Base-by-base conservation (phyloP, 23 tunicate genomes). In the Trididemnum clinides region DNA sequence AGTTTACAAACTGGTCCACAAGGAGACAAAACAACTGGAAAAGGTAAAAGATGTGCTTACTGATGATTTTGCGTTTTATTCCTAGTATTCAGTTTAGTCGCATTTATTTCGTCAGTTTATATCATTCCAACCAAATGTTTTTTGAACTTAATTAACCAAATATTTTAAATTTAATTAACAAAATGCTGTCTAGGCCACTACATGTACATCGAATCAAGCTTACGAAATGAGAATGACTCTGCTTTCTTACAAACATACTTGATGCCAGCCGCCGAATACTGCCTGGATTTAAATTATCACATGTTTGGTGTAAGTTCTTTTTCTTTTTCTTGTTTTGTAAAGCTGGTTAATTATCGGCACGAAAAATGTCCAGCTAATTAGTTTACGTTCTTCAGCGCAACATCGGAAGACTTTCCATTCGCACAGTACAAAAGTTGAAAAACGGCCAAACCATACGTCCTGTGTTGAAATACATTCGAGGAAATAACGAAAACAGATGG, bases 301-400 rank as follows among this genome's bases (percentile, higher is more conserved):
- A 94, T 94, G 98, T 66, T 81, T 50, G 98, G 98, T 86, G 92
- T 88, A 70, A 81, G 96, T 91, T 29, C 22, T n/a, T n/a, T n/a
- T n/a, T n/a, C n/a, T n/a, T n/a, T n/a, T n/a, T n/a, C n/a, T n/a
- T n/a, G n/a, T n/a, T n/a, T n/a, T n/a, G n/a, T n/a, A n/a, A n/a
- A n/a, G n/a, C n/a, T n/a, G n/a, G n/a, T n/a, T n/a, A n/a, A n/a
- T n/a, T n/a, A n/a, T n/a, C n/a, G n/a, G n/a, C n/a, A n/a, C n/a
- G n/a, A n/a, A n/a, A n/a, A n/a, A n/a, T n/a, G n/a, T n/a, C n/a
- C n/a, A n/a, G n/a, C n/a, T n/a, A n/a, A n/a, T n/a, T n/a, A n/a
- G n/a, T n/a, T n/a, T n/a, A n/a, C n/a, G n/a, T n/a, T n/a, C 25
- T 59, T 15, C 25, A 59, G 66, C 5, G 25, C 3, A 15, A 12